phyloP scores from a whole-genome alignment of 1,140 invertebrate species.

The Scaptomyza pallida region DNA sequence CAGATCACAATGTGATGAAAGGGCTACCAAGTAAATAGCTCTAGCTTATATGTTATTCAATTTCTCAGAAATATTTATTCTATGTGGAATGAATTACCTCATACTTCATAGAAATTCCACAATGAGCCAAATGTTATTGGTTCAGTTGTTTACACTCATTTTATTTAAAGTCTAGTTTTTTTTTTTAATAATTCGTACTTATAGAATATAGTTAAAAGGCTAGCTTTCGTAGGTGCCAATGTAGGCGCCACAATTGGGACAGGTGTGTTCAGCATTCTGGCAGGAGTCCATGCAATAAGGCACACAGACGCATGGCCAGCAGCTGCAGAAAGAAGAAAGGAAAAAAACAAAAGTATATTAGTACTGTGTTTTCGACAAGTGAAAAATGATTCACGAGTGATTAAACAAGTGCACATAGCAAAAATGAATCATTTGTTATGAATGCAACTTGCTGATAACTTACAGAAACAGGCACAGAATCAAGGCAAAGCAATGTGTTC shows the following conservation, averaged over 20 bases:
- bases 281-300: slow-evolving; percentile 89
- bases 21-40: no score
- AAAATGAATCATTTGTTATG: background rate
- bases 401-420: background rate
- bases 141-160: background rate
- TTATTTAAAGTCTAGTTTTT: background rate
- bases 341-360: background rate
- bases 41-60: no score
- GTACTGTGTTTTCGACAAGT: background rate
- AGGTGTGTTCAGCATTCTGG: slow-evolving; percentile 87
- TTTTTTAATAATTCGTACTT: background rate
- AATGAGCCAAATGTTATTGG: no score
- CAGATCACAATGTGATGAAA: no score
- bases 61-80: no score
- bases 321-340: slow-evolving; percentile 77
- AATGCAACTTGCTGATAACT: slow-evolving; percentile 33
- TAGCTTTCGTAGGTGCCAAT: slow-evolving; percentile 86
- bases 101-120: no score
- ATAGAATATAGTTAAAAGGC: background rate
- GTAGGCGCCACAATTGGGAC: slow-evolving; percentile 87
- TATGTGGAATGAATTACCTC: no score
- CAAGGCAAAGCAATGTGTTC: slow-evolving; percentile 86
- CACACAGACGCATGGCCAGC: slow-evolving; percentile 87
- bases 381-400: slow-evolving; percentile 18
- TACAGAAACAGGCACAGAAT: slow-evolving; percentile 86